Evolutionary conservation across 2,113 vertebrate genomes (phyloP), one percentile per base, ranked within the genome.

Genomic region (Electrona antarctica): DNA sequence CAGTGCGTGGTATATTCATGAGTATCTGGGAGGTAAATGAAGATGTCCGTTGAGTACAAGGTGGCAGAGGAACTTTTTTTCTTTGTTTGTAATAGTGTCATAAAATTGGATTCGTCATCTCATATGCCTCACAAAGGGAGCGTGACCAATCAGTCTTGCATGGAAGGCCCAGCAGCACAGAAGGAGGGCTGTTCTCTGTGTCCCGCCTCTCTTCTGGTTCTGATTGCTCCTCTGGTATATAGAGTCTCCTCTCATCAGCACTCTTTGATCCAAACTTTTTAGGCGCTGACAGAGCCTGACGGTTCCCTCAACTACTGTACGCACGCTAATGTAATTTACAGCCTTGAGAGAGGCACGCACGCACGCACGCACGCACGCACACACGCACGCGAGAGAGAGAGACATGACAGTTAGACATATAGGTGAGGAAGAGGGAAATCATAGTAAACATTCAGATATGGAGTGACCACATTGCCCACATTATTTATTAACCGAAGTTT

Each of bases 251-350:
- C 5, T n/a, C 47, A 49, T 15, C 60, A 14, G 49, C 58, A 12
- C 60, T 13, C 50, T 57, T 76, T 52, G 1, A 4, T 50, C 50
- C 29, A 0, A 73, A 79, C 64, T 46, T 51, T 63, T 64, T 29
- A 74, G 67, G 74, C 33, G 33, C 33, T 41, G 33, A 7, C 71
- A 70, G 79, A 86, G 78, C 82, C 91, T 61, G 74, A 89, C 77
- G 75, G 76, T 80, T 83, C 80, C 85, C 85, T 80, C 87, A 60
- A 77, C 76, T 79, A 65, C 85, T 21, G 21, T 21, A 21, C 21
- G 1, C 82, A 58, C 79, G 59, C 82, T 90, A 88, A 91, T 90
- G 90, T 80, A 74, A 83, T 92, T 91, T 73, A 82, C 64, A 15
- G 67, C 77, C 73, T 61, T 13, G 47, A 59, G 61, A 61, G 46